Evolutionary conservation across 2,888 invertebrate species (phyloP).

Genomic region (Drosophila paramelanica): DNA sequence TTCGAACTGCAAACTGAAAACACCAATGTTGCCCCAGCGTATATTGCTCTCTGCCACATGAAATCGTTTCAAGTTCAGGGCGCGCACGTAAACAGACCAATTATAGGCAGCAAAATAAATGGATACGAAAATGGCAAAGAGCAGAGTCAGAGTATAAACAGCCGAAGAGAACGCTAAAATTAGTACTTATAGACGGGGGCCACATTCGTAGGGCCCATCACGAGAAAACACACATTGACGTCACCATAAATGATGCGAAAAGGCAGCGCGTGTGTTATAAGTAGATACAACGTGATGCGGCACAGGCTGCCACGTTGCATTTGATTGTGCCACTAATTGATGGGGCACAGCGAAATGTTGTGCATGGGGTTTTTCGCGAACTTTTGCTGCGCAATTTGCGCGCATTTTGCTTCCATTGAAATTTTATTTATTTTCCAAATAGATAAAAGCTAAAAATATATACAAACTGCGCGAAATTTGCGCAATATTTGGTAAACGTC

Average conservation of each 20-base stretch:
- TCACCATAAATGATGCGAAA: constrained; percentile 61
- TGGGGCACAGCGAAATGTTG: constrained; percentile 30
- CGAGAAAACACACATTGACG: constrained; percentile 58
- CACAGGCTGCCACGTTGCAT: constrained; percentile 29
- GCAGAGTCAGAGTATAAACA: background rate
- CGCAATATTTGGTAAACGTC: constrained; percentile 53
- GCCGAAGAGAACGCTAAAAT: constrained; percentile 50
- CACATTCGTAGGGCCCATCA: constrained; percentile 39
- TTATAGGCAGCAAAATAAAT: constrained; percentile 72
- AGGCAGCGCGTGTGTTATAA: constrained; percentile 30
- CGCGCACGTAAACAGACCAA: constrained; percentile 61
- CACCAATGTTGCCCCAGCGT: background rate
- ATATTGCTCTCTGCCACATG: constrained; percentile 15
- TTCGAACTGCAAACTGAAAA: background rate
- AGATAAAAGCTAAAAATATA: constrained; percentile 59
- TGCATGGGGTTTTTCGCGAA: constrained; percentile 32
- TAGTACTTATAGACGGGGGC: constrained; percentile 11
- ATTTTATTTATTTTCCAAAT: constrained; percentile 56
- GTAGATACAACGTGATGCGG: constrained; percentile 12
- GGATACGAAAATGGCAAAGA: constrained; percentile 38
- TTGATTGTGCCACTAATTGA: constrained; percentile 51
- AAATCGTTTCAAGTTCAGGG: constrained; percentile 71
- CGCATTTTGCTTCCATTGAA: constrained; percentile 52
- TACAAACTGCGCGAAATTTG: constrained; percentile 35
- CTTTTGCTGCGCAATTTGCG: constrained; percentile 58